phyloP scores from a whole-genome alignment of 2,113 vertebrate genomes.

The Morone saxatilis region DNA sequence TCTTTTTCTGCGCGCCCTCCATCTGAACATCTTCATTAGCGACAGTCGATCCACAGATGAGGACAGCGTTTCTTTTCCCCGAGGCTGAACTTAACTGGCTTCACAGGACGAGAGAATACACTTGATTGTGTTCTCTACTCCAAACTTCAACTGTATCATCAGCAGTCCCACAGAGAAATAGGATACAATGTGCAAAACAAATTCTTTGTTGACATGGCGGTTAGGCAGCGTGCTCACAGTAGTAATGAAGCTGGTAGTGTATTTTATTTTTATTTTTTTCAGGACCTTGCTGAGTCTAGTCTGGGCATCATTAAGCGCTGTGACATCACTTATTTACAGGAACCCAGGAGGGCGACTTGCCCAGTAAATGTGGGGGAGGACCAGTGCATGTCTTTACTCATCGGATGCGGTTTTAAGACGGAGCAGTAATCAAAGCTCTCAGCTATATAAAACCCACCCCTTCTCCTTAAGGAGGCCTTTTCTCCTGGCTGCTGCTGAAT shows the following conservation, averaged over 20 bases:
- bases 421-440: constrained; percentile 81
- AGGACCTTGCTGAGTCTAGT: constrained; percentile 64
- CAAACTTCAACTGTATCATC: constrained; percentile 18
- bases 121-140: constrained; percentile 39
- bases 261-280: constrained; percentile 29
- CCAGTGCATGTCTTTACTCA: constrained; percentile 81
- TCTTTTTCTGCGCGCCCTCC: neutral
- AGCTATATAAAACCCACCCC: constrained; percentile 80
- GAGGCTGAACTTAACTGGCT: constrained; percentile 23
- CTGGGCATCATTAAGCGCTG: constrained; percentile 82
- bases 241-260: constrained; percentile 59
- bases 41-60: constrained; percentile 25
- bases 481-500: constrained; percentile 70
- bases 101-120: constrained; percentile 8
- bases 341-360: constrained; percentile 80
- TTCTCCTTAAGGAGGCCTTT: constrained; percentile 78
- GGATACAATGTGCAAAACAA: constrained; percentile 11
- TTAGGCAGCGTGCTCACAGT: constrained; percentile 34
- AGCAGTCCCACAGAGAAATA: constrained; percentile 10
- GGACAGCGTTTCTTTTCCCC: constrained; percentile 4
- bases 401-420: constrained; percentile 86
- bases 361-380: constrained; percentile 84
- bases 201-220: constrained; percentile 49
- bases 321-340: constrained; percentile 87
- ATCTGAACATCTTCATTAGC: constrained; percentile 50